A percentile compares a stretch with the other conserved stretches of the same genome.
These are phyloP conservation scores for Drosophila diplacantha DNA, from an alignment of 2,888 invertebrate species.

Conservation along the genomic window DNA sequence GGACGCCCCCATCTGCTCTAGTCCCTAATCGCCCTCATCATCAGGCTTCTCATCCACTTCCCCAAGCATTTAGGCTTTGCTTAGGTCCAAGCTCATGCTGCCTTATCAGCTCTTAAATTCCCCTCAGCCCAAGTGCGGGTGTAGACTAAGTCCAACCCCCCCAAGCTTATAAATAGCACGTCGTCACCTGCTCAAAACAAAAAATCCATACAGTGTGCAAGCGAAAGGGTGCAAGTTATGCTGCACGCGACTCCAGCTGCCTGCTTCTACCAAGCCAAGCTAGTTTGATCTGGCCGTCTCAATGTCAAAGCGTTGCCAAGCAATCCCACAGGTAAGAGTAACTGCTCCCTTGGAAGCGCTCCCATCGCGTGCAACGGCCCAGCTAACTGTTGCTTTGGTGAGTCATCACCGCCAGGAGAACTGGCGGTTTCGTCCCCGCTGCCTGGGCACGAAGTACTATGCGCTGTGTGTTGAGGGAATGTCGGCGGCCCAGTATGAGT, in stretches of 20 bases:
- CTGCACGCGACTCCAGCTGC: slow-evolving; percentile 41
- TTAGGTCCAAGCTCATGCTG: slow-evolving; percentile 15
- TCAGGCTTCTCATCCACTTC: slow-evolving; percentile 21
- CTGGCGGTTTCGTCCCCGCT: not conserved
- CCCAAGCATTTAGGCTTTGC: slow-evolving; percentile 8
- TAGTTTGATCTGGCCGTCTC: slow-evolving; percentile 9
- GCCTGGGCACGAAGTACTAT: not conserved
- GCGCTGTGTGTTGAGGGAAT: not conserved
- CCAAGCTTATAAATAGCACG: slow-evolving; percentile 32
- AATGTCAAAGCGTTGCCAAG: slow-evolving; percentile 1
- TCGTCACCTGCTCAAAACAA: slow-evolving; percentile 23
- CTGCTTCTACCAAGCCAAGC: slow-evolving; percentile 31
- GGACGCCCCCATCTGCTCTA: slow-evolving; percentile 6
- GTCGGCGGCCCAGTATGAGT: slow-evolving; percentile 1
- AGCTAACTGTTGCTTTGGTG: slow-evolving; percentile 58
- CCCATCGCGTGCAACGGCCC: slow-evolving; percentile 55
- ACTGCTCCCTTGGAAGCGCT: slow-evolving; percentile 8
- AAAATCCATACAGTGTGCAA: slow-evolving; percentile 38
- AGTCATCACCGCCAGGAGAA: slow-evolving; percentile 18
- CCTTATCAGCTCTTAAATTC: slow-evolving; percentile 36
- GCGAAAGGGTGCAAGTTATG: slow-evolving; percentile 21
- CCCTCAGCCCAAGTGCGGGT: not conserved
- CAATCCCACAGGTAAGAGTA: slow-evolving; percentile 2
- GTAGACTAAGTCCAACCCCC: slow-evolving; percentile 4
- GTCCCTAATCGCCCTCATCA: slow-evolving; percentile 21